Evolutionary conservation across 2,888 invertebrate species (phyloP).

Genomic region (Eupeodes latifasciatus): DNA sequence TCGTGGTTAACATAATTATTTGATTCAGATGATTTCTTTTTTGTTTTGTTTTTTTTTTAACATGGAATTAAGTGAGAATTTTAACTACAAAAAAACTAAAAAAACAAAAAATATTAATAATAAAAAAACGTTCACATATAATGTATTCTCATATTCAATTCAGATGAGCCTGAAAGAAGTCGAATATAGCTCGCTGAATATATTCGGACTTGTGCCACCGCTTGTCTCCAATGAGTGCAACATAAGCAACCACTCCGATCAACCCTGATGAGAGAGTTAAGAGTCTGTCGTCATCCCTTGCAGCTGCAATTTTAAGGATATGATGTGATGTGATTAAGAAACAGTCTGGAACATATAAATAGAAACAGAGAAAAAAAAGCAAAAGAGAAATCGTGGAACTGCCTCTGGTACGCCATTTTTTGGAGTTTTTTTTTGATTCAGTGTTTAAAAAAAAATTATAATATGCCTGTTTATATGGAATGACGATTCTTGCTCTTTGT

Average conservation of each 20-base stretch:
- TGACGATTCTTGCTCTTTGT: constrained; percentile 31
- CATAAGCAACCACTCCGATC: constrained; percentile 41
- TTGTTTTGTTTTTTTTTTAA: background rate
- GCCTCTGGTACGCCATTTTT: constrained; percentile 26
- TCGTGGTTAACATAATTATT: constrained; percentile 20
- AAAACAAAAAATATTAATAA: background rate
- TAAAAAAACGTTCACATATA: constrained; percentile 11
- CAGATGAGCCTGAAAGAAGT: constrained; percentile 46
- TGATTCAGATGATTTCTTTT: background rate
- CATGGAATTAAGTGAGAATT: background rate
- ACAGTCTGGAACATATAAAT: background rate
- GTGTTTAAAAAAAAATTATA: constrained; percentile 13
- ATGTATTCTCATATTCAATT: constrained; percentile 41
- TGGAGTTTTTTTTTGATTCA: constrained; percentile 6
- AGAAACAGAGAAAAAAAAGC: background rate
- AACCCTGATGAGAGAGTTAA: constrained; percentile 19
- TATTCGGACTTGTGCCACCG: constrained; percentile 38
- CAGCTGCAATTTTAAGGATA: constrained; percentile 31
- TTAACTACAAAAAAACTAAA: background rate
- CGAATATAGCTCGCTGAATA: constrained; percentile 40
- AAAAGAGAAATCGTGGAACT: background rate
- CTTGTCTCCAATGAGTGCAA: constrained; percentile 27
- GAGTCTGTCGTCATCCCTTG: constrained; percentile 20
- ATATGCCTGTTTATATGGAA: constrained; percentile 33
- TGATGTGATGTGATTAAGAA: constrained; percentile 22